Conservation (phyloP, 30 jellyfish, hydroid and myxozoan genomes). For the Cassiopea xamachana region DNA sequence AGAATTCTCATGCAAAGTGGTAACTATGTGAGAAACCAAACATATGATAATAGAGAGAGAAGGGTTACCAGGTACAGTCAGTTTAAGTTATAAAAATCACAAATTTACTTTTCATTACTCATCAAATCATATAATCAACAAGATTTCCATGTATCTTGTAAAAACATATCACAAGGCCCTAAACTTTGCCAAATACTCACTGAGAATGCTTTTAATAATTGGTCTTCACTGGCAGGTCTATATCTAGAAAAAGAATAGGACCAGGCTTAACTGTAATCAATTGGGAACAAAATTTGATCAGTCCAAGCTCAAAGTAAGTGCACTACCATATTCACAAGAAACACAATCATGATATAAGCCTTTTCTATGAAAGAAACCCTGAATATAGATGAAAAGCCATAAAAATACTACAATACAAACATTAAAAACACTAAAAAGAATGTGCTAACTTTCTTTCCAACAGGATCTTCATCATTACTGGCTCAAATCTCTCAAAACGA, state of each 20-base stretch:
- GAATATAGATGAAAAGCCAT: not conserved
- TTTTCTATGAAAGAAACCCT: not conserved
- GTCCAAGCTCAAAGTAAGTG: too few relatives aligned
- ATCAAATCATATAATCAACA: too few relatives aligned
- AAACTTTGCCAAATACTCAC: slow-evolving; percentile 16
- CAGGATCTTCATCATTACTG: slow-evolving; percentile 87
- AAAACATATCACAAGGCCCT: too few relatives aligned
- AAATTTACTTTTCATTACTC: too few relatives aligned
- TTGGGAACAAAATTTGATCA: not conserved
- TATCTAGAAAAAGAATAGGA: slow-evolving; percentile 35
- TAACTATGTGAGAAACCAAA: too few relatives aligned
- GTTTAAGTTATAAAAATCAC: too few relatives aligned
- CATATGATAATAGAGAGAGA: too few relatives aligned
- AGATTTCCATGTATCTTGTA: too few relatives aligned
- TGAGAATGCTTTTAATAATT: slow-evolving; percentile 79
- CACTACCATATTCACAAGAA: too few relatives aligned
- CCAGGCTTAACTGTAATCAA: not conserved
- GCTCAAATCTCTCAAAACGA: slow-evolving; percentile 86
- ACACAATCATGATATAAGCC: too few relatives aligned
- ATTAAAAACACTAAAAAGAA: not conserved
- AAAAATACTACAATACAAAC: not conserved
- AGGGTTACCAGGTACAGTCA: too few relatives aligned
- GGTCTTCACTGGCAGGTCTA: slow-evolving; percentile 83
- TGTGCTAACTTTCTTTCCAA: slow-evolving; percentile 80
- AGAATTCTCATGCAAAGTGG: too few relatives aligned